A percentile compares a stretch with the other conserved stretches of the same genome.
These are phyloP conservation scores for Sebastes kiyomatsui DNA, from an alignment of 2,797 vertebrate genomes.

Conservation along the genomic window DNA sequence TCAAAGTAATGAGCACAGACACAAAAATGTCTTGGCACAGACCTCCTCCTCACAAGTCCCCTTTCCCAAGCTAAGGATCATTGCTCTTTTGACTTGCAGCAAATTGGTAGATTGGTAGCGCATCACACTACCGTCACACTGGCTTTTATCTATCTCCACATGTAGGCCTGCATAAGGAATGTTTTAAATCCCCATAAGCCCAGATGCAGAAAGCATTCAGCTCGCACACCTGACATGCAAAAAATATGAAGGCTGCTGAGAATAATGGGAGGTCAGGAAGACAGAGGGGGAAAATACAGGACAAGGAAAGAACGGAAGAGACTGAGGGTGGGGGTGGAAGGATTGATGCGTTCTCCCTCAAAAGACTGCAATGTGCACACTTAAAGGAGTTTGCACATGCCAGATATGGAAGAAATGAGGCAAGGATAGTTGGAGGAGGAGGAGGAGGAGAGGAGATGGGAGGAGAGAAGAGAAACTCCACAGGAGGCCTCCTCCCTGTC, in stretches of 20 bases:
- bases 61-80: constrained; percentile 32
- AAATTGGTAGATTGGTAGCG: constrained; percentile 52
- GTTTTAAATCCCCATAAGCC: constrained; percentile 43
- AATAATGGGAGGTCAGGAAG: constrained; percentile 44
- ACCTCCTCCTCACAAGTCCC: constrained; percentile 6
- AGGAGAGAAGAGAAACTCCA: constrained; percentile 8
- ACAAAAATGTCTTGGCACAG: neutral
- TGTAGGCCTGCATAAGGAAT: constrained; percentile 46
- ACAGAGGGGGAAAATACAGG: neutral
- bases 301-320: neutral
- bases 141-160: constrained; percentile 53
- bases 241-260: constrained; percentile 28
- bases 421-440: neutral
- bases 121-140: constrained; percentile 47
- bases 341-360: neutral
- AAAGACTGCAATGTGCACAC: constrained; percentile 2
- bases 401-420: constrained; percentile 22
- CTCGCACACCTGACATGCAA: constrained; percentile 23
- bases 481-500: constrained; percentile 48
- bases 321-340: neutral
- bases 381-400: constrained; percentile 22
- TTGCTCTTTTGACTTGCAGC: constrained; percentile 49
- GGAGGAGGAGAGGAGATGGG: neutral
- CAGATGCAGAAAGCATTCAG: constrained; percentile 41
- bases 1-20: neutral